phyloP scores from a whole-genome alignment of 2,888 invertebrate genomes.

The Phrixothrix hirtus region DNA sequence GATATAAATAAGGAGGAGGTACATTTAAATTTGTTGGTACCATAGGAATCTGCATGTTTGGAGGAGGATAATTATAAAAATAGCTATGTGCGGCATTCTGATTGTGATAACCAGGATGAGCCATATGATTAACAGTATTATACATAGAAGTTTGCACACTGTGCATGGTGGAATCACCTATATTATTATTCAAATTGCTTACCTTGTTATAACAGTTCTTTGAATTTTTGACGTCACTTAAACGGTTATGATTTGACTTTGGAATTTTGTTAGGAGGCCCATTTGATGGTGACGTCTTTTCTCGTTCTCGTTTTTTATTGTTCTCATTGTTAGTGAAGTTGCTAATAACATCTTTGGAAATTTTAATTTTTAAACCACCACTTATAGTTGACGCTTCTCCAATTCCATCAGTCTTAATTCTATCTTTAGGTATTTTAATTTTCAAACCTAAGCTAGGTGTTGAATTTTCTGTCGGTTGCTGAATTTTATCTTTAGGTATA shows the following conservation, averaged over 20 bases:
- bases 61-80: conserved; percentile 42
- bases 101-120: conserved; percentile 49
- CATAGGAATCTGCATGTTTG: conserved; percentile 36
- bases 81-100: conserved; percentile 27
- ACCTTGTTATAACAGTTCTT: conserved; percentile 48
- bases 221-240: conserved; percentile 49
- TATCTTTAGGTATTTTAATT: conserved; percentile 80
- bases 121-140: conserved; percentile 51
- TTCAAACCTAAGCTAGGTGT: conserved; percentile 61
- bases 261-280: conserved; percentile 49
- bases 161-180: conserved; percentile 18
- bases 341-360: conserved; percentile 72
- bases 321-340: conserved; percentile 40
- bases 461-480: conserved; percentile 39
- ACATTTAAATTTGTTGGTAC: conserved; percentile 42
- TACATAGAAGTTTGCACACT: conserved; percentile 35
- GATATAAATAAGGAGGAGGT: conserved; percentile 42
- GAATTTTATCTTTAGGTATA: conserved; percentile 64
- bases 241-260: conserved; percentile 41
- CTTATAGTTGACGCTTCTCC: conserved; percentile 47
- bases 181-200: conserved; percentile 35
- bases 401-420: conserved; percentile 62
- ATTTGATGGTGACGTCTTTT: conserved; percentile 52
- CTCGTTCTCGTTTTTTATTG: conserved; percentile 53
- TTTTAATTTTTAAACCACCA: conserved; percentile 73